These are phyloP conservation scores for Lophotriccus pileatus DNA, from an alignment of 2,797 vertebrate genomes.

Conservation along the genomic window DNA sequence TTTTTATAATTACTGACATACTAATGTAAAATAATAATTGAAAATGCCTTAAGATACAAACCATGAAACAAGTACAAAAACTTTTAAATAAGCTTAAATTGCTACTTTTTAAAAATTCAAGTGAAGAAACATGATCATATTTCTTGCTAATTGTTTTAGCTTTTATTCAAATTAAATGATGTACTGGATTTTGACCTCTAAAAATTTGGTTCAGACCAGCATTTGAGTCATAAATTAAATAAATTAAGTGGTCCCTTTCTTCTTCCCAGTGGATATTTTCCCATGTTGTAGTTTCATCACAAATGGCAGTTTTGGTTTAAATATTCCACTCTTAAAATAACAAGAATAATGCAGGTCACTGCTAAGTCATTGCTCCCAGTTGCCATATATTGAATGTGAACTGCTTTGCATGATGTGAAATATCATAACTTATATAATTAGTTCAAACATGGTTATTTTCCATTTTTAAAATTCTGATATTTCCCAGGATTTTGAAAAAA, in stretches of 20 bases:
- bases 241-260: constrained; percentile 45
- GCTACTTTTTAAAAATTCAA: constrained; percentile 9
- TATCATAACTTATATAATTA: neutral
- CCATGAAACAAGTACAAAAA: constrained; percentile 24
- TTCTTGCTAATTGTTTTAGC: constrained; percentile 50
- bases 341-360: constrained; percentile 30
- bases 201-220: constrained; percentile 37
- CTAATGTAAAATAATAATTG: constrained; percentile 6
- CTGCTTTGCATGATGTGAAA: neutral
- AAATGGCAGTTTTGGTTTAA: constrained; percentile 35
- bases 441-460: neutral
- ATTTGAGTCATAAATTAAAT: constrained; percentile 52
- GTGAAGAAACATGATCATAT: constrained; percentile 27
- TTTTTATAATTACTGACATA: constrained; percentile 34
- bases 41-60: constrained; percentile 32
- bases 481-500: neutral
- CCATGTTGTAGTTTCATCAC: constrained; percentile 30
- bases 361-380: constrained; percentile 29
- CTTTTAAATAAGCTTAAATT: constrained; percentile 46
- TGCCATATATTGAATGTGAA: neutral
- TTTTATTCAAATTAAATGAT: constrained; percentile 45
- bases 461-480: neutral
- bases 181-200: constrained; percentile 41
- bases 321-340: constrained; percentile 42
- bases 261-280: constrained; percentile 54